These are phyloP conservation scores for Thunnus thynnus DNA, from an alignment of 2,113 vertebrate species.

Conservation along the genomic window DNA sequence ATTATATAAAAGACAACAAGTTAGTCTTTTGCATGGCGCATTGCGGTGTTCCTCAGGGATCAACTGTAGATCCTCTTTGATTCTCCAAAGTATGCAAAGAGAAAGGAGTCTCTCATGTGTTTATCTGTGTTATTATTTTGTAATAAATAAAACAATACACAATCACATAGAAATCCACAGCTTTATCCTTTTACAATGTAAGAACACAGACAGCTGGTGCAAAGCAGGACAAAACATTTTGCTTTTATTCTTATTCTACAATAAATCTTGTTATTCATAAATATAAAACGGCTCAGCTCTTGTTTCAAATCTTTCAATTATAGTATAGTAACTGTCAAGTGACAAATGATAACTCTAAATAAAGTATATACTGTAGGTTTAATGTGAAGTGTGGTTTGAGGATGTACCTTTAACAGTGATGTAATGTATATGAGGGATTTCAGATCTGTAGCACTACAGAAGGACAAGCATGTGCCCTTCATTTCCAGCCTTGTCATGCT, in stretches of 20 bases:
- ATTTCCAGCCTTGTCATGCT: background rate
- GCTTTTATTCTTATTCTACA: too few species aligned
- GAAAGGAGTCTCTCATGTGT: too few species aligned
- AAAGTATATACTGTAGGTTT: background rate
- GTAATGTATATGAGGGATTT: background rate
- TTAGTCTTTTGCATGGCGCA: background rate
- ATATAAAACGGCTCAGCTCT: background rate
- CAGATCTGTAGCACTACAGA: background rate
- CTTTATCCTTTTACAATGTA: background rate
- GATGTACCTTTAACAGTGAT: background rate
- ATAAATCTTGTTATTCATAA: too few species aligned
- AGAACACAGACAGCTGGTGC: background rate
- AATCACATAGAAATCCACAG: background rate
- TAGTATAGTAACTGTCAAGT: background rate
- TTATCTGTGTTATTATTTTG: too few species aligned
- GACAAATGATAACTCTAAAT: background rate
- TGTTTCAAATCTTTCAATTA: too few species aligned
- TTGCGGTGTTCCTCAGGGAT: conserved; percentile 4
- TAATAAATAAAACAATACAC: background rate
- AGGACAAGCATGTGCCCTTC: background rate
- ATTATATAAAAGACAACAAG: background rate
- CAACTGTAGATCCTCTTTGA: background rate
- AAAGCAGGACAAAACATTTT: conserved; percentile 4
- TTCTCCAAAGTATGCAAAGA: too few species aligned
- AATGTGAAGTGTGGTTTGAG: background rate